A percentile compares a stretch with the other conserved stretches of the same genome.
Evolutionary conservation across 2,888 invertebrate genomes (phyloP).

Genomic region (Oxyteleia sp.): DNA sequence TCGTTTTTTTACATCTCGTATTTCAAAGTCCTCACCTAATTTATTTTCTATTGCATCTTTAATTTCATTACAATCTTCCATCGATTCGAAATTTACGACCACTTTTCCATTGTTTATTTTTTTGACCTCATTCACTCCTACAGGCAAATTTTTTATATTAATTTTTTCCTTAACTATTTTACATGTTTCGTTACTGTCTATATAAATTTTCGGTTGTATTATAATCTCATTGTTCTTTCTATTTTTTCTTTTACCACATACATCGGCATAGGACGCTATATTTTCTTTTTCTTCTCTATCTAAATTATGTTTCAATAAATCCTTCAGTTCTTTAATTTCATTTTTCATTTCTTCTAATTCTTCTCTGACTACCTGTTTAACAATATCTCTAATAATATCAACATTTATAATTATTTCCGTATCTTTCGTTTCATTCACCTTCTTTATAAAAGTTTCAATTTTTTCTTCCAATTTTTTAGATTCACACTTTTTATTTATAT

Average conservation of each 20-base stretch:
- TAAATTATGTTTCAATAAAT: no score
- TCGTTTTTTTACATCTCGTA: neutral
- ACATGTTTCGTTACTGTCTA: neutral
- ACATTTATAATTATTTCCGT: neutral
- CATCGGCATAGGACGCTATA: neutral
- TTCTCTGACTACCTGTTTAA: neutral
- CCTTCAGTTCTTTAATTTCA: conserved; percentile 5
- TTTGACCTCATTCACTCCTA: neutral
- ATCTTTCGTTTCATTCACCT: conserved; percentile 5
- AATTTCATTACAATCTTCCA: neutral
- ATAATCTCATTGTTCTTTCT: conserved; percentile 3
- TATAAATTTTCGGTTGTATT: neutral
- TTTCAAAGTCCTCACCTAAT: neutral
- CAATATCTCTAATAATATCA: neutral
- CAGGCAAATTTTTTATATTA: conserved; percentile 5
- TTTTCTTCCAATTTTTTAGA: no score
- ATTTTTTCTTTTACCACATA: conserved; percentile 1
- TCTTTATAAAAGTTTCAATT: no score
- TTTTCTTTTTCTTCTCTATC: no score
- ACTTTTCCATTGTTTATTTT: conserved; percentile 1
- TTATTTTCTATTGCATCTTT: neutral
- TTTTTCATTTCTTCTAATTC: conserved; percentile 2
- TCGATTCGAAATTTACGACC: neutral
- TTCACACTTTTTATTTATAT: no score
- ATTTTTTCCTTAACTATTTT: conserved; percentile 16